Evolutionary conservation across 2,113 vertebrate species (phyloP), one percentile per base, ranked within the genome.

Genomic region (Caranx ignobilis): DNA sequence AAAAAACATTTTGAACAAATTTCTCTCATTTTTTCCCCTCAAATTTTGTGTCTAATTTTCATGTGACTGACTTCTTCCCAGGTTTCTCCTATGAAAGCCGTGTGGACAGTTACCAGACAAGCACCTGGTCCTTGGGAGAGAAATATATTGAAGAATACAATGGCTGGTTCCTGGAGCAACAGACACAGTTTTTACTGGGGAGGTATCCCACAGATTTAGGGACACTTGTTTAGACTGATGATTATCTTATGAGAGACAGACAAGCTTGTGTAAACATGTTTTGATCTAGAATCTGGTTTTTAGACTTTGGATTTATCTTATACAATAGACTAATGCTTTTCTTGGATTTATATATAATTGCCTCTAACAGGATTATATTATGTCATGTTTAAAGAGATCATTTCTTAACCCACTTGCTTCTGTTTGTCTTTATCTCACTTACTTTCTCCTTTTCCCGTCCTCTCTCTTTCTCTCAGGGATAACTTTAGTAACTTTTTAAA

Each of bases 51-150:
- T 50, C 2, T 32, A 11, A 2, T 61, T 19, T 56, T 41, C 0
- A 19, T 54, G 7, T 26, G 3, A 47, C 68, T 62, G 0, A 52
- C 26, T 56, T 63, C 47, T 32, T 59, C 6, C 1, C 57, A 94
- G 92, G 91, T 32, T 71, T 93, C 60, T 88, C 90, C 48, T 93
- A 93, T 18, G 43, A 47, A 21, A 77, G 73, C 3, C 74, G 74
- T 43, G 47, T 19, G 12, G 79, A 70, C 61, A 74, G 82, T 52
- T 94, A 92, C 35, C 71, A 90, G 67, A 68, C 67, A 16, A 91
- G 59, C 39, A 62, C 35, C 13, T 93, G 90, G 75, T 79, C 88
- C 39, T 50, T 84, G 18, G 79, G 87, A 34, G 90, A 95, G 37
- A 74, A 87, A 13, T 92, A 81, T 71, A 75, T 81, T 39, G 54